These are phyloP conservation scores for Pachliopta kotzebuea DNA, from an alignment of 2,888 invertebrate genomes.

Conservation along the genomic window DNA sequence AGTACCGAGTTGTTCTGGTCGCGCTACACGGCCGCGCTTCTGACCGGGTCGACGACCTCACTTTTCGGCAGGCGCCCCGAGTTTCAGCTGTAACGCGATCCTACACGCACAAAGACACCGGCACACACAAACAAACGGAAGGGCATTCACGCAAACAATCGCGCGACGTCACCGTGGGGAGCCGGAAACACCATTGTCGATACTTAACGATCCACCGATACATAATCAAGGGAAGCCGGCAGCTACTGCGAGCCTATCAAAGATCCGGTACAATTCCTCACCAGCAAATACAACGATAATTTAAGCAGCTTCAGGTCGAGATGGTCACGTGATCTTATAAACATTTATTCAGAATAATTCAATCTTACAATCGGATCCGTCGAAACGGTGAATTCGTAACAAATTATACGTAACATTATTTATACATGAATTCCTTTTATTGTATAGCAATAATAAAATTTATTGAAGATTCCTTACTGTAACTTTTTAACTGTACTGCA, in stretches of 20 bases:
- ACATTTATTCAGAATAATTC: constrained; percentile 31
- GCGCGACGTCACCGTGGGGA: constrained; percentile 31
- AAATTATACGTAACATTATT: constrained; percentile 27
- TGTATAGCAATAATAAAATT: not conserved
- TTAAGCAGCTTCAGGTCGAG: no score
- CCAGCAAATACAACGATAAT: no score
- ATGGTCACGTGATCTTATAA: constrained; percentile 34
- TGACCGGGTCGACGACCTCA: constrained; percentile 73
- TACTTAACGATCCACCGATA: constrained; percentile 46
- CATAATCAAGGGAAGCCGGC: constrained; percentile 35
- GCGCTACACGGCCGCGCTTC: constrained; percentile 64
- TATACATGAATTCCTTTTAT: constrained; percentile 23
- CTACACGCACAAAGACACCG: constrained; percentile 56
- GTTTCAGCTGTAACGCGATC: constrained; percentile 79
- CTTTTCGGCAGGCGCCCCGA: constrained; percentile 78
- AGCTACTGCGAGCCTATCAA: constrained; percentile 17
- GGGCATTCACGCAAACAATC: constrained; percentile 27
- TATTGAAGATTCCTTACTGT: no score
- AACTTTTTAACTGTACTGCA: no score
- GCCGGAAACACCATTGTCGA: constrained; percentile 52
- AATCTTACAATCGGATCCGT: not conserved
- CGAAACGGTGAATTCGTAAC: constrained; percentile 15
- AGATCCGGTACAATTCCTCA: no score
- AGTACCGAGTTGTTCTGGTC: constrained; percentile 45
- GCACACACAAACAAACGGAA: constrained; percentile 20